Evolutionary conservation across 2,113 vertebrate species (phyloP).

Genomic region (Oxygymnocypris stewartii): DNA sequence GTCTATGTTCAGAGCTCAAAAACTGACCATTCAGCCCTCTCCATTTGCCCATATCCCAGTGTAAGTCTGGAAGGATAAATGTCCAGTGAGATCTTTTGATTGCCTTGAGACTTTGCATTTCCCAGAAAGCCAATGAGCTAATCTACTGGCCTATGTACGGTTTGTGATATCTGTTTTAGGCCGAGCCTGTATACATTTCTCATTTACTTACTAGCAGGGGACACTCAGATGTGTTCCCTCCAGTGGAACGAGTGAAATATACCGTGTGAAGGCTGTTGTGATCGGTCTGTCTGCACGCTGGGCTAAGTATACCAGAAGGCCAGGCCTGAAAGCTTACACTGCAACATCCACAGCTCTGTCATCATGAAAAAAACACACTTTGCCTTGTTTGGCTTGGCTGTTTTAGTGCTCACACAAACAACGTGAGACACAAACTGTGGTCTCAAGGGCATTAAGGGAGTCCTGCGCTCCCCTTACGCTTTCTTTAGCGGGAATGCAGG

Average conservation of each 20-base stretch:
- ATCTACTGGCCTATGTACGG: constrained; percentile 1
- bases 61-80: not conserved
- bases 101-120: constrained; percentile 6
- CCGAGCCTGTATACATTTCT: constrained; percentile 6
- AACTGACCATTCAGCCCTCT: not conserved
- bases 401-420: constrained; percentile 32
- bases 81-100: constrained; percentile 1
- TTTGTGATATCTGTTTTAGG: constrained; percentile 1
- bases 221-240: constrained; percentile 18
- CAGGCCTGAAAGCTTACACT: constrained; percentile 25
- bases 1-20: not conserved
- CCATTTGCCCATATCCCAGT: not conserved
- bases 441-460: constrained; percentile 29
- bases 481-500: constrained; percentile 34
- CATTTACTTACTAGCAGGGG: constrained; percentile 16
- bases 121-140: constrained; percentile 30
- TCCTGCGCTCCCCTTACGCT: constrained; percentile 19
- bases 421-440: not conserved
- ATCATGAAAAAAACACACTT: constrained; percentile 31
- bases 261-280: constrained; percentile 26
- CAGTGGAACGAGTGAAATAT: constrained; percentile 13
- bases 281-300: constrained; percentile 34
- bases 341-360: constrained; percentile 26
- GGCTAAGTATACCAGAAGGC: constrained; percentile 32
- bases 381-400: not conserved